Conservation (phyloP, 2,888 invertebrate genomes). For the Orthonychiurus folsomi region DNA sequence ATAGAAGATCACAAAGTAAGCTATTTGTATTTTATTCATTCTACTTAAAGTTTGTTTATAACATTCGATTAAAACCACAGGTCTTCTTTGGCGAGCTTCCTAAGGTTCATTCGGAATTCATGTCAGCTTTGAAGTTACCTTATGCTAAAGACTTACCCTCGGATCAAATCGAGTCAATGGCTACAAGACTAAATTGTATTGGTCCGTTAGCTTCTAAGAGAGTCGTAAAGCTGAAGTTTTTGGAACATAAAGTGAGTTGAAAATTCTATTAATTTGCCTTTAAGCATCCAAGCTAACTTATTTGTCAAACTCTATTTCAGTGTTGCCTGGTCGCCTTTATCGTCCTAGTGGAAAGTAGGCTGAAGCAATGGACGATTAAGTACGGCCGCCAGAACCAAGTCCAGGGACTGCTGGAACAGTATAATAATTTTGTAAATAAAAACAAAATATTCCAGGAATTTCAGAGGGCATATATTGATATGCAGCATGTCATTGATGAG, state of each 20-base stretch:
- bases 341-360: conserved; percentile 78
- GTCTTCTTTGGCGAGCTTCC: conserved; percentile 79
- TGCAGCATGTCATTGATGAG: conserved; percentile 83
- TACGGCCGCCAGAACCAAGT: conserved; percentile 76
- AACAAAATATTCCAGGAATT: conserved; percentile 91
- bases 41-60: too few relatives aligned
- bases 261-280: conserved; percentile 6
- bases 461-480: conserved; percentile 80
- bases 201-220: conserved; percentile 69
- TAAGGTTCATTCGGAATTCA: conserved; percentile 65
- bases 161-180: conserved; percentile 73
- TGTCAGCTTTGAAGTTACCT: conserved; percentile 60
- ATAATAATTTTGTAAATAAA: conserved; percentile 82
- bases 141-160: conserved; percentile 62
- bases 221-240: conserved; percentile 74
- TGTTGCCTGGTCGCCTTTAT: conserved; percentile 88
- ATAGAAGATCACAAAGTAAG: conserved; percentile 70
- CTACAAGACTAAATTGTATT: conserved; percentile 63
- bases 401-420: conserved; percentile 73
- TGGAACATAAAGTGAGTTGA: conserved; percentile 65
- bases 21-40: background rate
- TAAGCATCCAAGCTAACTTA: background rate
- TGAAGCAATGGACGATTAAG: conserved; percentile 80
- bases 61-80: conserved; percentile 41
- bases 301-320: too few relatives aligned